Conservation (phyloP, 1,140 invertebrate species). For the Pristionchus pacificus region DNA sequence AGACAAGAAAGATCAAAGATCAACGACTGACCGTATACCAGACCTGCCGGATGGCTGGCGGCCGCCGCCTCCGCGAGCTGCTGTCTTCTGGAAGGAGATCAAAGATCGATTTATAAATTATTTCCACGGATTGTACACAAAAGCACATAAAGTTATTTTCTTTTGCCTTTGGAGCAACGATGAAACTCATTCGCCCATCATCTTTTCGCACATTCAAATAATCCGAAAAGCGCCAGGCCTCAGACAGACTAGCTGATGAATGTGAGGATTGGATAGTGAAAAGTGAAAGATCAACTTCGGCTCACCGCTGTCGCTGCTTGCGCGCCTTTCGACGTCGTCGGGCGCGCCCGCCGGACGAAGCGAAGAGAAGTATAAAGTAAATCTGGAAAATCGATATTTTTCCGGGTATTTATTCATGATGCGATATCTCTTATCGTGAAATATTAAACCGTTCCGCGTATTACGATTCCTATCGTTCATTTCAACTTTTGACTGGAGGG, state of each 20-base stretch:
- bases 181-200: not conserved
- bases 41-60: too few relatives aligned
- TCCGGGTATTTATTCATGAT: too few relatives aligned
- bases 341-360: not conserved
- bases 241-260: too few relatives aligned
- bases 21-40: not conserved
- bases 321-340: not conserved
- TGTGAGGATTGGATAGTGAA: too few relatives aligned
- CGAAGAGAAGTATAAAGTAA: constrained; percentile 1
- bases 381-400: too few relatives aligned
- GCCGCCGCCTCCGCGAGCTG: too few relatives aligned
- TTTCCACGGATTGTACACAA: too few relatives aligned
- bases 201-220: not conserved
- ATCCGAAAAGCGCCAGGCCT: not conserved
- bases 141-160: too few relatives aligned
- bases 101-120: too few relatives aligned
- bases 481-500: too few relatives aligned
- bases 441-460: not conserved
- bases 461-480: not conserved
- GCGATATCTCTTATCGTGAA: too few relatives aligned
- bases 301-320: not conserved
- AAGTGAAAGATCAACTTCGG: not conserved
- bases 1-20: not conserved
- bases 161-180: not conserved
- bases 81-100: too few relatives aligned